Conservation (phyloP, 2,797 vertebrate genomes). For the Fistularia commersonii region DNA sequence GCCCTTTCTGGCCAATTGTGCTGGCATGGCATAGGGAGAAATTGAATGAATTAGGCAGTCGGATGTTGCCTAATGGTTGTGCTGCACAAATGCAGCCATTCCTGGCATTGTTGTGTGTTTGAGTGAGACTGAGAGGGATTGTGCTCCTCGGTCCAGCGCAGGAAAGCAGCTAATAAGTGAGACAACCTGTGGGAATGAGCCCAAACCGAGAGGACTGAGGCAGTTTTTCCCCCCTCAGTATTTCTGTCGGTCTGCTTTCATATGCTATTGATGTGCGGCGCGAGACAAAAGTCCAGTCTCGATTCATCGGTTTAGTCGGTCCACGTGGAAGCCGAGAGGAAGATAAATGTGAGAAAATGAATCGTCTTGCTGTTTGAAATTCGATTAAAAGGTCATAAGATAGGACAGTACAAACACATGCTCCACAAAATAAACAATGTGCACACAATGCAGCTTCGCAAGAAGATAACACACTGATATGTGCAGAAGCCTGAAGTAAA, state of each 20-base stretch:
- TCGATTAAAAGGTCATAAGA: conserved; percentile 8
- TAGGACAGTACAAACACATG: background rate
- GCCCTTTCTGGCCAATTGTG: conserved; percentile 49
- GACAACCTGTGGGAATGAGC: conserved; percentile 59
- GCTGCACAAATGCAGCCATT: conserved; percentile 56
- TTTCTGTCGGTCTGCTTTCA: conserved; percentile 21
- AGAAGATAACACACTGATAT: conserved; percentile 30
- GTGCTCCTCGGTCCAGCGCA: conserved; percentile 47
- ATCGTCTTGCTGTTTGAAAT: background rate
- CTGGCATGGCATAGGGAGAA: conserved; percentile 56
- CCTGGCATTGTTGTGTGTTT: conserved; percentile 59
- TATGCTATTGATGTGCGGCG: conserved; percentile 10
- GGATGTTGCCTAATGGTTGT: conserved; percentile 61
- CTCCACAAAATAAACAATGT: conserved; percentile 3
- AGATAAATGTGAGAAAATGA: conserved; percentile 10
- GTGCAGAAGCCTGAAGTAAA: conserved; percentile 14
- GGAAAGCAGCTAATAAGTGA: conserved; percentile 57
- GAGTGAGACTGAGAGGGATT: conserved; percentile 59
- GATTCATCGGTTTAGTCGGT: conserved; percentile 22
- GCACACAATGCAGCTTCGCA: conserved; percentile 31
- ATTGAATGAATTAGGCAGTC: conserved; percentile 56
- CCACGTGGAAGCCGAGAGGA: conserved; percentile 9
- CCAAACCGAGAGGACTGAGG: conserved; percentile 35
- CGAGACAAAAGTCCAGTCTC: conserved; percentile 14
- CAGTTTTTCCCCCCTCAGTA: conserved; percentile 15